These are phyloP conservation scores for Papilio xuthus DNA, from an alignment of 1,140 invertebrate genomes.

Conservation along the genomic window DNA sequence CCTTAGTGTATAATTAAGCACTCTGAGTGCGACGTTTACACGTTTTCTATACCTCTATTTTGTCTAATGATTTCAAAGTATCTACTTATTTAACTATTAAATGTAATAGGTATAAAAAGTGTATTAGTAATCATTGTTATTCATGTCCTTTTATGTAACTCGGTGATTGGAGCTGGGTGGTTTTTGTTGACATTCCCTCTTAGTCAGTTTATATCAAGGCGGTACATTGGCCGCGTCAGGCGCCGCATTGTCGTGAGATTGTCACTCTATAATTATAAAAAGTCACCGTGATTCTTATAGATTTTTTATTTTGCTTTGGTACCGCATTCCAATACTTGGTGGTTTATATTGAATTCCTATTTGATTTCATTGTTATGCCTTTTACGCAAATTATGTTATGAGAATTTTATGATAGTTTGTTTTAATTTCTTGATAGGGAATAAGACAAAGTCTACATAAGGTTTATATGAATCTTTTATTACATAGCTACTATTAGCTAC, in stretches of 20 bases:
- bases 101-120: neutral
- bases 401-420: constrained; percentile 9
- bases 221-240: constrained; percentile 21
- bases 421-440: neutral
- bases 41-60: neutral
- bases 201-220: constrained; percentile 9
- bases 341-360: neutral
- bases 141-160: constrained; percentile 14
- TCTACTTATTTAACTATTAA: neutral
- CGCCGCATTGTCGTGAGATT: constrained; percentile 27
- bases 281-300: neutral
- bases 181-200: constrained; percentile 8
- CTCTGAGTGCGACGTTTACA: neutral
- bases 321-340: constrained; percentile 5
- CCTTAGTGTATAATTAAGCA: neutral
- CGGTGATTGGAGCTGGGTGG: neutral
- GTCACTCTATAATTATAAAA: constrained; percentile 8
- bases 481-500: neutral
- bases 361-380: neutral
- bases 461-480: neutral
- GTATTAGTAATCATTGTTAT: neutral
- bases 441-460: neutral
- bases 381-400: neutral
- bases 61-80: neutral
- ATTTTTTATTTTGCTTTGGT: constrained; percentile 1